Evolutionary conservation across 2,113 vertebrate species (phyloP), one percentile per base, ranked within the genome.

Genomic region (Panthera leo): DNA sequence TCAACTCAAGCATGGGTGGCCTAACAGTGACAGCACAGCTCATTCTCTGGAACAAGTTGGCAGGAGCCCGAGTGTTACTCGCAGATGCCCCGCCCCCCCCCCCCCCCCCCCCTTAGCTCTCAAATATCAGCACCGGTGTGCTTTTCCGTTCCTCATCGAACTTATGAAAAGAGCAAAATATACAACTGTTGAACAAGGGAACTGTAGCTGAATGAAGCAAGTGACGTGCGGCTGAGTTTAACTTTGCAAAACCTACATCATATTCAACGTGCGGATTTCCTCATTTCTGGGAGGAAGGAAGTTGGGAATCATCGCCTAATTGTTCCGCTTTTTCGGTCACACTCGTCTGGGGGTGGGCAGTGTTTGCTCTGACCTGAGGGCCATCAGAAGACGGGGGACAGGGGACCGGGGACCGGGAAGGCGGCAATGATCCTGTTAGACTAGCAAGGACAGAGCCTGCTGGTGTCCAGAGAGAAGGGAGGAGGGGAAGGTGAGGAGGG

Each of bases 251-350:
- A 27, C 12, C 11, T 3, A 27, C 0, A 5, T 61, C 25, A 7
- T 6, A 14, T 19, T 18, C 5, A 9, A 61, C 10, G 39, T 25
- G 1, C 3, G 2, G 19, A 23, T 27, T 36, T n/a, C 55, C 45
- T 34, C 29, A 21, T 12, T 84, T 39, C 25, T 48, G 65, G 21
- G 5, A 4, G 80, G 75, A 29, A 84, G 29, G 78, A 51, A 15
- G 36, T 14, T 14, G 21, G 23, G 19, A 63, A 34, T 1, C 3
- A 3, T 3, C 14, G 48, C n/a, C 1, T 1, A 5, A 31, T 0
- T 21, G 19, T 65, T 18, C 14, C 10, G 68, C 23, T 16, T 34
- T 70, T 12, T 10, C 86, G 31, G 0, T 39, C 29, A 58, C 36
- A 1, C 27, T 4, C 3, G 5, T 0, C 31, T 27, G 9, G 42